Evolutionary conservation across 2,113 vertebrate species (phyloP).

Genomic region (Ceyx cyanopectus): DNA sequence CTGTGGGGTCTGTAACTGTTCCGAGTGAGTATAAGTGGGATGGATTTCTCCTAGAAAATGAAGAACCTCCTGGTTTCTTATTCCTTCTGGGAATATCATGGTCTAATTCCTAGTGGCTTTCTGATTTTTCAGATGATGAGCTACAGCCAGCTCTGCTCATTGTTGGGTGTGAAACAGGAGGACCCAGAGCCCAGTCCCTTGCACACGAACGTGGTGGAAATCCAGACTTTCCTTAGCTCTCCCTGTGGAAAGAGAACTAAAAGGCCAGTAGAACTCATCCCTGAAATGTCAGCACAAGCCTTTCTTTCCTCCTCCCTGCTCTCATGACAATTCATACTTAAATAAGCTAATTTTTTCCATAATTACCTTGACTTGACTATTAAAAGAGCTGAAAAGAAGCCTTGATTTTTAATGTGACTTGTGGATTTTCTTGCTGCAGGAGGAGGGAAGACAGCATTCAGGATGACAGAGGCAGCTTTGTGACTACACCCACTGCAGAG

Average conservation of each 20-base stretch:
- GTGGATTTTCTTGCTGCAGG: slow-evolving; percentile 64
- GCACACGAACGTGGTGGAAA: slow-evolving; percentile 73
- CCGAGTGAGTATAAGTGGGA: neutral
- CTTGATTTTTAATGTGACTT: neutral
- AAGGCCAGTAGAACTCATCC: slow-evolving; percentile 65
- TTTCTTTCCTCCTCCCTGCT: neutral
- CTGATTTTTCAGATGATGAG: slow-evolving; percentile 83
- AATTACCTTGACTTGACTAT: neutral
- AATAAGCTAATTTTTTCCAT: neutral
- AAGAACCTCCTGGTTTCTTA: neutral
- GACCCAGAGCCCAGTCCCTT: slow-evolving; percentile 70
- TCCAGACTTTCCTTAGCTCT: slow-evolving; percentile 91
- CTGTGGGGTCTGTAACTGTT: neutral
- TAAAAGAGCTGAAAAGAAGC: neutral
- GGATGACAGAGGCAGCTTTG: slow-evolving; percentile 87
- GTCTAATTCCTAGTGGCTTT: neutral
- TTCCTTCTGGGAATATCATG: neutral
- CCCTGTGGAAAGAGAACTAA: slow-evolving; percentile 89
- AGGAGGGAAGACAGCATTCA: slow-evolving; percentile 87
- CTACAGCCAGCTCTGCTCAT: slow-evolving; percentile 88
- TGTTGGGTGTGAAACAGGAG: slow-evolving; percentile 86
- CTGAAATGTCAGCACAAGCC: neutral
- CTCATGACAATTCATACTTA: neutral
- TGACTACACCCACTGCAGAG: slow-evolving; percentile 93
- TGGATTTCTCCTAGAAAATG: neutral